phyloP scores from a whole-genome alignment of 1,140 invertebrate species.

The Myzus persicae region DNA sequence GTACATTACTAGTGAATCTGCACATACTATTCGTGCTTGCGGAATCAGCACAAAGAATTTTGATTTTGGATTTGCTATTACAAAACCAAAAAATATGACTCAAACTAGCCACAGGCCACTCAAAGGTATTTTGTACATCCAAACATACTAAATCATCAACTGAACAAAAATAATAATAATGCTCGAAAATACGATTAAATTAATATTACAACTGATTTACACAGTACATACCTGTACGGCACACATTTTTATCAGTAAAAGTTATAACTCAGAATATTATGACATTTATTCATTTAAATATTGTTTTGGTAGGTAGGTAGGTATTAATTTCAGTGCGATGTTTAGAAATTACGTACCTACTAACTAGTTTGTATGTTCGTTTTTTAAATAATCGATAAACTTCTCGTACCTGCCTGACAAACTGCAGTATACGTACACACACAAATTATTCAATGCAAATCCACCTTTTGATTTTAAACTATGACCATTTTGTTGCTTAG shows the following conservation, averaged over 20 bases:
- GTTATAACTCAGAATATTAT: not conserved
- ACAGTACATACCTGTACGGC: no score
- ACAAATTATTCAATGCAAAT: not conserved
- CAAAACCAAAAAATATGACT: conserved; percentile 66
- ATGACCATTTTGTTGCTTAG: not conserved
- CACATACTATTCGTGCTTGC: conserved; percentile 73
- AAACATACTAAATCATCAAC: not conserved
- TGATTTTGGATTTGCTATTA: conserved; percentile 73
- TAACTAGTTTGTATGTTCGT: not conserved
- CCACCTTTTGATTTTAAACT: not conserved
- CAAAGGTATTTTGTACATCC: conserved; percentile 66
- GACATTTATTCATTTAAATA: not conserved
- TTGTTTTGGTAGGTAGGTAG: not conserved
- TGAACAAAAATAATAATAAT: not conserved
- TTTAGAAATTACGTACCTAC: not conserved
- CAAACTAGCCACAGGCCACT: conserved; percentile 71
- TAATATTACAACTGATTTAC: not conserved
- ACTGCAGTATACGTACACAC: not conserved
- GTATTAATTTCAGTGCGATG: not conserved
- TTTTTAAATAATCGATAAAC: not conserved
- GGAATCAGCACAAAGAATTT: conserved; percentile 74
- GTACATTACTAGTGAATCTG: conserved; percentile 69
- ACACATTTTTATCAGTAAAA: not conserved
- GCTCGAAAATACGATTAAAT: not conserved
- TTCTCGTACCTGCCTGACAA: not conserved